Evolutionary conservation across 2,797 vertebrate species (phyloP).

Genomic region (Cossypha polioptera): DNA sequence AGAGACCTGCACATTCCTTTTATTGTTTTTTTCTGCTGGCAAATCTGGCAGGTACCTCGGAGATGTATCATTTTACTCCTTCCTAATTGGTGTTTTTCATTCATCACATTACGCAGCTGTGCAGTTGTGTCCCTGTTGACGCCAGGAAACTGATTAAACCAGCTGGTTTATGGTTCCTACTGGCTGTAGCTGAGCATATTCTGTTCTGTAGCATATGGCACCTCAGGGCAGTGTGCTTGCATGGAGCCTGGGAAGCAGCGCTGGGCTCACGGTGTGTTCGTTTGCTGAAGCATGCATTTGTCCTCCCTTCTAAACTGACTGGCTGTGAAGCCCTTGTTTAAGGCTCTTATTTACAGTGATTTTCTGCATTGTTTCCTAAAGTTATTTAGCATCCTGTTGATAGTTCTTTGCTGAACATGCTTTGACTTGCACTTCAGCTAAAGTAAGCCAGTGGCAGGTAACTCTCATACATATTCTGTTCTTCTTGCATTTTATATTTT

Average conservation of each 20-base stretch:
- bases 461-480: neutral
- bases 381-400: neutral
- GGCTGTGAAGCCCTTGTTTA: neutral
- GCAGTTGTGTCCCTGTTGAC: neutral
- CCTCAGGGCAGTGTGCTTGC: neutral
- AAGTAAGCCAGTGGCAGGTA: neutral
- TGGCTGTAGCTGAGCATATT: neutral
- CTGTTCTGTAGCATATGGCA: conserved; percentile 17
- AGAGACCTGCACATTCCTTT: neutral
- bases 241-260: neutral
- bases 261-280: neutral
- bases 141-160: conserved; percentile 9
- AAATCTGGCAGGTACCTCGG: neutral
- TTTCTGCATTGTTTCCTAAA: neutral
- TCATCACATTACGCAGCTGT: neutral
- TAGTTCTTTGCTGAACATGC: neutral
- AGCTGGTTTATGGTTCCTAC: conserved; percentile 34
- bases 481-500: neutral
- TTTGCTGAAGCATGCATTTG: neutral
- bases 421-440: neutral
- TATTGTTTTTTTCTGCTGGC: neutral
- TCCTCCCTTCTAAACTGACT: neutral
- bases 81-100: neutral
- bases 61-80: neutral
- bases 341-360: neutral